A percentile compares a stretch with the other conserved stretches of the same genome.
These are phyloP conservation scores for Setipinna tenuifilis DNA, from an alignment of 2,797 vertebrate genomes.

Conservation along the genomic window DNA sequence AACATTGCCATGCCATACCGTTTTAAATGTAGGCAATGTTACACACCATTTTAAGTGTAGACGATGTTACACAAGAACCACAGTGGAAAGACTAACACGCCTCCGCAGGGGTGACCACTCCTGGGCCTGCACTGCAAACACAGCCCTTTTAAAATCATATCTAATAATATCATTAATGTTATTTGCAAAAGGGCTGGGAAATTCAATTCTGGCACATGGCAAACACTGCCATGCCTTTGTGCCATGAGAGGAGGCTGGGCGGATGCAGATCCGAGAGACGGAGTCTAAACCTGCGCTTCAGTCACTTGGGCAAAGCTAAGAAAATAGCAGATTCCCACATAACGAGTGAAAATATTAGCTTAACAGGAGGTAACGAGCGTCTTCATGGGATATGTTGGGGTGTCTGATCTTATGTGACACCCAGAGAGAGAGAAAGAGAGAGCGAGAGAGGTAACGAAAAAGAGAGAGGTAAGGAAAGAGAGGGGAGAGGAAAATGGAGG, in stretches of 20 bases:
- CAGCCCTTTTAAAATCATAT: background rate
- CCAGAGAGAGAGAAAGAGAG: constrained; percentile 47
- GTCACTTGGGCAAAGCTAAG: constrained; percentile 6
- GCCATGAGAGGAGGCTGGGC: background rate
- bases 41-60: too few relatives aligned
- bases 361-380: constrained; percentile 50
- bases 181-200: background rate
- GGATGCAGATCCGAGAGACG: background rate
- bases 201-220: background rate
- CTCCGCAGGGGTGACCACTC: too few relatives aligned
- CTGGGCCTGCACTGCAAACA: background rate
- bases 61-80: too few relatives aligned
- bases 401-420: constrained; percentile 54
- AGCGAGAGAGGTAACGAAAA: constrained; percentile 43
- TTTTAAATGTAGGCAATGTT: too few relatives aligned
- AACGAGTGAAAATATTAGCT: constrained; percentile 52
- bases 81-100: too few relatives aligned
- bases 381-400: constrained; percentile 50
- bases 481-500: background rate
- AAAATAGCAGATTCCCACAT: constrained; percentile 1
- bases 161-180: background rate
- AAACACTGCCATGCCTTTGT: background rate
- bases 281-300: background rate
- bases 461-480: constrained; percentile 17
- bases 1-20: too few relatives aligned